These are phyloP conservation scores for Enteromius afrohamiltoni DNA, from an alignment of 2,797 vertebrate genomes.

Conservation along the genomic window DNA sequence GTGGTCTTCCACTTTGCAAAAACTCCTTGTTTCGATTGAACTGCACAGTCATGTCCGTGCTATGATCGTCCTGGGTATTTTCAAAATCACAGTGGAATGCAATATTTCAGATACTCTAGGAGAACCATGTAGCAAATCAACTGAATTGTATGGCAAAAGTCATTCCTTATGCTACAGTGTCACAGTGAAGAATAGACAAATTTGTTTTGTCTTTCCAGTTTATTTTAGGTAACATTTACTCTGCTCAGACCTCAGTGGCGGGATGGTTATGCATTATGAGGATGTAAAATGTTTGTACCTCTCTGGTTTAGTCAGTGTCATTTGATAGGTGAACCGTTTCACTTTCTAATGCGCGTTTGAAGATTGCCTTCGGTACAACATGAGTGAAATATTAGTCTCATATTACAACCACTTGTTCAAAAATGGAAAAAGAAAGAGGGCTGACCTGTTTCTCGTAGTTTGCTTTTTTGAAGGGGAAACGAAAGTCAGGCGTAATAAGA, in stretches of 20 bases:
- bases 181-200: constrained; percentile 38
- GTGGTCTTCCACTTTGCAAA: constrained; percentile 55
- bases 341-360: constrained; percentile 44
- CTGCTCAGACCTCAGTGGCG: constrained; percentile 12
- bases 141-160: constrained; percentile 39
- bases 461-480: constrained; percentile 15
- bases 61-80: constrained; percentile 47
- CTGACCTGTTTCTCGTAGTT: constrained; percentile 4
- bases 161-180: constrained; percentile 57
- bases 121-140: constrained; percentile 78
- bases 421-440: neutral
- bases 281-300: constrained; percentile 34
- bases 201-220: constrained; percentile 12
- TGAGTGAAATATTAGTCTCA: neutral
- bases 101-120: constrained; percentile 75
- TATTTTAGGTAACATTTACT: constrained; percentile 21
- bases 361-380: constrained; percentile 35
- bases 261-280: constrained; percentile 27
- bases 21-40: constrained; percentile 4
- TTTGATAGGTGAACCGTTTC: constrained; percentile 37
- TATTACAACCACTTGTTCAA: constrained; percentile 30
- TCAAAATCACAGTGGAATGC: constrained; percentile 66
- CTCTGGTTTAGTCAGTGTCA: constrained; percentile 19
- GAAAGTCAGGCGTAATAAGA: neutral
- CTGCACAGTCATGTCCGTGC: constrained; percentile 39